Conservation (phyloP, 2,113 vertebrate genomes). For the Sigmodon hispidus region DNA sequence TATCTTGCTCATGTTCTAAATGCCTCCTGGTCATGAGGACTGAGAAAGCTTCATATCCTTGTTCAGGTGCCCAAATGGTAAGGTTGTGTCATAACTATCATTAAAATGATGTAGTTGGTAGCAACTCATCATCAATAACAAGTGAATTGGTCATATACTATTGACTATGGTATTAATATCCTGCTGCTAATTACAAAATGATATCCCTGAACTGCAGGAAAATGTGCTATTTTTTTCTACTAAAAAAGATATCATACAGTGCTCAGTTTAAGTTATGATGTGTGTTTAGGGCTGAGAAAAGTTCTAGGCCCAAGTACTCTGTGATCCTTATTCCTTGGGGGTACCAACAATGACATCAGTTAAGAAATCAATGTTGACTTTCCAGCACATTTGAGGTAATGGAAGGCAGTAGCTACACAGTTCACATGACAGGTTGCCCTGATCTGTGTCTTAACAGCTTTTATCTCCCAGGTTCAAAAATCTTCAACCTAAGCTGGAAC, state of each 20-base stretch:
- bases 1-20: neutral
- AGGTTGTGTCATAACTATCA: neutral
- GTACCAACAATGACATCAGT: neutral
- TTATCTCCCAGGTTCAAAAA: conserved; percentile 89
- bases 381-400: neutral
- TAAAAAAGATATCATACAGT: too few relatives aligned
- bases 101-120: neutral
- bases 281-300: neutral
- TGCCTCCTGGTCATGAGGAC: neutral
- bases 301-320: neutral
- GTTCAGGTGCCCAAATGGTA: neutral
- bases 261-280: neutral
- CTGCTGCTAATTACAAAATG: neutral
- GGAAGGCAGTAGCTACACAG: neutral
- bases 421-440: rapidly evolving
- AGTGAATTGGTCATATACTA: neutral
- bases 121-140: neutral
- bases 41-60: neutral
- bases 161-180: neutral
- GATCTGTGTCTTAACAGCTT: neutral
- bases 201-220: neutral
- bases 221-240: too few relatives aligned
- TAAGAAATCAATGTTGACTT: neutral
- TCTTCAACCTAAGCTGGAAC: conserved; percentile 93
- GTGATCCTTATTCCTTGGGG: neutral